These are phyloP conservation scores for Drosophila sturtevanti DNA, from an alignment of 1,140 invertebrate genomes.

Conservation along the genomic window DNA sequence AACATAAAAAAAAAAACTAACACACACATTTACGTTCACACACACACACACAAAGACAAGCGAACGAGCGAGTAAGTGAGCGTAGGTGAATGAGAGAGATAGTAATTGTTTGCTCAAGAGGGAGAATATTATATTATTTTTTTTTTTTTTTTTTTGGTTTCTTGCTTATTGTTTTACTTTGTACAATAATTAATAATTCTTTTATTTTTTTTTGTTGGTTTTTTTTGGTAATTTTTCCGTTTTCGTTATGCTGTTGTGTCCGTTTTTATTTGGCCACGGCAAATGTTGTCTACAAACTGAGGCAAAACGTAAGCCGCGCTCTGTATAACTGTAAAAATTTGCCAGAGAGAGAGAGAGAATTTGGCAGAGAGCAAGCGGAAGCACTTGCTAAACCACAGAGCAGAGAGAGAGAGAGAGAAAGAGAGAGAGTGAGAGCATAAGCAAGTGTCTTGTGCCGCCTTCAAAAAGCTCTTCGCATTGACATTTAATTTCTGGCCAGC, in stretches of 20 bases:
- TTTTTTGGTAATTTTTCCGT: not conserved
- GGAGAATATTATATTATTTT: slow-evolving; percentile 27
- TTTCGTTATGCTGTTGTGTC: slow-evolving; percentile 36
- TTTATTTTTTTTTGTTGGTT: slow-evolving; percentile 16
- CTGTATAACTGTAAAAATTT: slow-evolving; percentile 27
- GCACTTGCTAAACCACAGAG: not conserved
- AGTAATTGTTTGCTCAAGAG: not conserved
- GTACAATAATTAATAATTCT: slow-evolving; percentile 11
- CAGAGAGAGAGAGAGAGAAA: slow-evolving; percentile 1
- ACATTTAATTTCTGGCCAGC: slow-evolving; percentile 40
- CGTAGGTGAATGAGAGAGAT: slow-evolving; percentile 5
- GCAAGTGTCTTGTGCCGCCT: slow-evolving; percentile 13
- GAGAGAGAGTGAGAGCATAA: slow-evolving; percentile 26
- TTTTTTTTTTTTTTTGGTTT: slow-evolving; percentile 23
- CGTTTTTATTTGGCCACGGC: slow-evolving; percentile 47
- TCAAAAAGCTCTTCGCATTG: slow-evolving; percentile 47
- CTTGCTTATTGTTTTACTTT: not conserved
- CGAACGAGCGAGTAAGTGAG: not conserved
- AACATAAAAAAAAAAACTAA: not conserved
- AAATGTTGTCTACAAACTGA: slow-evolving; percentile 62
- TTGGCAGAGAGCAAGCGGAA: slow-evolving; percentile 1
- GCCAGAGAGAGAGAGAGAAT: not conserved
- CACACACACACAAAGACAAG: slow-evolving; percentile 24
- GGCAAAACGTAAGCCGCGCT: slow-evolving; percentile 40
- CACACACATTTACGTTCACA: slow-evolving; percentile 14